Evolutionary conservation across 2,797 vertebrate species (phyloP), one percentile per base, ranked within the genome.

Genomic region (Phalanger gymnotis): DNA sequence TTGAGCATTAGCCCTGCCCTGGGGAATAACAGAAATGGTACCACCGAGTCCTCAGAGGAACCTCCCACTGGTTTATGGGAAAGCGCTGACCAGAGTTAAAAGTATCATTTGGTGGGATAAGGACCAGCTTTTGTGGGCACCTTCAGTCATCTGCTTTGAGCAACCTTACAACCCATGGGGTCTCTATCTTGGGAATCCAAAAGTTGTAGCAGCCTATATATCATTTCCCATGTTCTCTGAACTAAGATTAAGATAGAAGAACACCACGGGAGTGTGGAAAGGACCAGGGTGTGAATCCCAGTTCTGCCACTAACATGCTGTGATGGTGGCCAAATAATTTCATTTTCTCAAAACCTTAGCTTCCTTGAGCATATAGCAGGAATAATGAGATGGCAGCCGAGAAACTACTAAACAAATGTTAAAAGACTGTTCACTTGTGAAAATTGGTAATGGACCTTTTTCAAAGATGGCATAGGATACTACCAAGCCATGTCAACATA

Each of bases 71-170:
- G 91, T 92, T 94, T 92, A 91, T 94, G 87, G 66, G 94, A 95
- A 96, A 96, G 96, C 94, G 94, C 92, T 92, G 95, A 55, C 94
- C 94, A 94, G 94, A 91, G 90, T 92, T 91, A 96, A 47, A 1
- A 1, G 0, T 92, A 53, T 93, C 92, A 90, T 91, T 94, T n/a
- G 34, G 89, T 94, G 89, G 91, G 95, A 91, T 97, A 94, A 95
- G 90, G 92, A 54, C 12, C 27, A 0, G 0, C 56, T n/a, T 92
- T 95, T 56, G 22, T 54, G 31, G 12, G n/a, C 47, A 92, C 10
- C 19, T 11, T 53, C 51, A 94, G 92, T 94, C 93, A 95, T 94
- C 93, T 58, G 0, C 34, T 90, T 81, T 57, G 58, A 96, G 66
- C 13, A 27, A 40, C 93, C 81, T 93, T 96, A 94, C 54, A 94